Conservation (phyloP, 2,888 invertebrate genomes). For the Choreutis nemorana region DNA sequence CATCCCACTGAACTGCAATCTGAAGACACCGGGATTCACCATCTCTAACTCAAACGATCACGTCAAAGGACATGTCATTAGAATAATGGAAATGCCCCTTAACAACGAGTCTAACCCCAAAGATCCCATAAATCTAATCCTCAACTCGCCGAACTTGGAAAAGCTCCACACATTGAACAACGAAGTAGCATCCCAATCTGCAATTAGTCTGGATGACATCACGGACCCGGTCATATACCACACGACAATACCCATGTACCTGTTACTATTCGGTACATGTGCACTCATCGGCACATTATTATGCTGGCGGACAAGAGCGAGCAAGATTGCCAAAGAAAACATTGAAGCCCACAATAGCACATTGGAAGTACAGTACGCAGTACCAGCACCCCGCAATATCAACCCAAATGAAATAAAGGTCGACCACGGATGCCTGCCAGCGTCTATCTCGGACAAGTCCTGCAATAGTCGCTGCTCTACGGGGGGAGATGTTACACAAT, state of each 20-base stretch:
- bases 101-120: not conserved
- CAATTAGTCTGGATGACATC: not conserved
- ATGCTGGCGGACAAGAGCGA: no score
- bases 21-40: constrained; percentile 5
- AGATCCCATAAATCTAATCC: not conserved
- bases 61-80: constrained; percentile 4
- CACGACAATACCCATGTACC: not conserved
- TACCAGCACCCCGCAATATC: no score
- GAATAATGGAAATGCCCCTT: constrained; percentile 2
- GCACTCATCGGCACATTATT: not conserved
- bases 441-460: no score
- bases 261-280: not conserved
- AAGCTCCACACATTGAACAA: not conserved
- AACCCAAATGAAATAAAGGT: no score
- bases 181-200: not conserved
- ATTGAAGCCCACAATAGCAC: no score
- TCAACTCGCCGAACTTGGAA: not conserved
- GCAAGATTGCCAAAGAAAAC: no score
- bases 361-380: no score
- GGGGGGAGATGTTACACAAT: no score
- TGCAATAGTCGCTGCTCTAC: no score
- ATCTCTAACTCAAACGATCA: constrained; percentile 5
- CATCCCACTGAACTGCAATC: constrained; percentile 7
- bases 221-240: not conserved
- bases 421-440: no score